These are phyloP conservation scores for Linurgus olivaceus DNA, from an alignment of 2,797 vertebrate genomes.

Conservation along the genomic window DNA sequence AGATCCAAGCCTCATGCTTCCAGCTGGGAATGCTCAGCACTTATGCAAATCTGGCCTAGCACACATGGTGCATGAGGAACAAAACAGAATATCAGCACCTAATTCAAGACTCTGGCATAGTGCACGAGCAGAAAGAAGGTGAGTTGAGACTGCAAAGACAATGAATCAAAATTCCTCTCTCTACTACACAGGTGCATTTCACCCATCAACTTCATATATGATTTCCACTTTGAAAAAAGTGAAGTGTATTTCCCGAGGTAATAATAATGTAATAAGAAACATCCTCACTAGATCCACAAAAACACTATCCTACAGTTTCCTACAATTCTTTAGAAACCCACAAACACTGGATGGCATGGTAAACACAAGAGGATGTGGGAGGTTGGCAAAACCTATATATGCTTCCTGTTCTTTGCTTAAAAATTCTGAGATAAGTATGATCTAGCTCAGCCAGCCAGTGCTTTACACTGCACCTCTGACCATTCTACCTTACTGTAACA, in stretches of 20 bases:
- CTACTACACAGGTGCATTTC: neutral
- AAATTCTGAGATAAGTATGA: neutral
- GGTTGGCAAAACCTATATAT: neutral
- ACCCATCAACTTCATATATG: neutral
- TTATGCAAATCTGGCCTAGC: neutral
- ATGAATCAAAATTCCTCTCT: neutral
- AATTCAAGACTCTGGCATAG: neutral
- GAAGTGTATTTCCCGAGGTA: neutral
- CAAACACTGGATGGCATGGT: neutral
- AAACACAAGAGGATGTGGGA: neutral
- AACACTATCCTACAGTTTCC: neutral
- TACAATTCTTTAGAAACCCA: neutral
- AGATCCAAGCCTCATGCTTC: neutral
- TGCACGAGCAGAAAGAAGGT: neutral
- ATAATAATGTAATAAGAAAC: neutral
- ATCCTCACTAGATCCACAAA: neutral
- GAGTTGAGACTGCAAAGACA: neutral
- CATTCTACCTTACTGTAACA: neutral
- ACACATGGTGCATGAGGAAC: neutral
- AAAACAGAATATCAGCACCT: neutral
- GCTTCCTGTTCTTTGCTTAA: neutral
- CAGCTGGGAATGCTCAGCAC: neutral
- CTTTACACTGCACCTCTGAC: neutral
- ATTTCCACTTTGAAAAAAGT: neutral
- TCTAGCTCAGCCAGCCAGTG: neutral